Percentiles rank a stretch among this genome's conserved stretches.
These are phyloP conservation scores for Drosophila equinoxialis DNA, from an alignment of 1,140 invertebrate species.

Conservation along the genomic window DNA sequence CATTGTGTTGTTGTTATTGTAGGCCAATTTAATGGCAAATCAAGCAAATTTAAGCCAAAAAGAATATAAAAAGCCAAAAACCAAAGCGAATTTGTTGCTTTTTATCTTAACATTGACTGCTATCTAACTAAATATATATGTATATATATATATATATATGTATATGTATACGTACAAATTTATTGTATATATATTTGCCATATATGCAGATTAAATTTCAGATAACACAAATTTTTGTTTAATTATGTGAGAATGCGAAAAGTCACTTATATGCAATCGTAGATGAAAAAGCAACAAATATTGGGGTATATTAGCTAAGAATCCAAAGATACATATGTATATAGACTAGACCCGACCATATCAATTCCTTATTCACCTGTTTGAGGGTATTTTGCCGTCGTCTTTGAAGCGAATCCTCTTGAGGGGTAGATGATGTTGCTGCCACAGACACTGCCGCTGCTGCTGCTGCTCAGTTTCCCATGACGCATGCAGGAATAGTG, in stretches of 20 bases:
- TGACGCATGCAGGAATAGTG: conserved; percentile 47
- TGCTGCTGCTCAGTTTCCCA: conserved; percentile 63
- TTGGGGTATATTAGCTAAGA: background rate
- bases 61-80: background rate
- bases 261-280: conserved; percentile 8
- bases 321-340: too few species aligned
- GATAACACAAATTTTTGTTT: conserved; percentile 51
- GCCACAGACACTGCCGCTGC: background rate
- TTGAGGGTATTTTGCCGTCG: background rate
- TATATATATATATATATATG: background rate
- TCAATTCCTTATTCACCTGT: background rate
- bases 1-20: conserved; percentile 15
- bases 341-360: too few species aligned
- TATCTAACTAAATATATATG: conserved; percentile 22
- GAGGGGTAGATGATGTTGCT: conserved; percentile 32
- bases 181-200: background rate
- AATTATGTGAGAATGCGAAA: conserved; percentile 45
- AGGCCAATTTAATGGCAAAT: conserved; percentile 15
- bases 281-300: background rate
- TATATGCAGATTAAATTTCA: conserved; percentile 50
- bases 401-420: background rate
- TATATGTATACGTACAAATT: background rate
- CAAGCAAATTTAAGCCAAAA: conserved; percentile 9
- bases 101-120: conserved; percentile 19
- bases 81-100: conserved; percentile 13